Evolutionary conservation across 2,797 vertebrate genomes (phyloP).

Genomic region (Gobio occitaniae): DNA sequence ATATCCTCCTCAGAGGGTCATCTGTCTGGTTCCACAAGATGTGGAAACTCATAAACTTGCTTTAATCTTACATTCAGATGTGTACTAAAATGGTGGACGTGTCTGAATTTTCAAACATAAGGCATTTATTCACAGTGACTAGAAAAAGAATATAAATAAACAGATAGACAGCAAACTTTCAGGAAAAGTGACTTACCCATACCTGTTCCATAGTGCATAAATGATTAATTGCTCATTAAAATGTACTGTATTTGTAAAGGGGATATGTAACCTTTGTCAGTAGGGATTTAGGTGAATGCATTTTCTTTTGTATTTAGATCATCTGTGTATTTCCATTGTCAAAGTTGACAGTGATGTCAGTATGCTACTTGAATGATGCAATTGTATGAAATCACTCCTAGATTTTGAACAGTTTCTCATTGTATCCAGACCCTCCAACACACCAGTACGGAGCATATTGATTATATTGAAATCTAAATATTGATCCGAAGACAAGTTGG

Average conservation of each 20-base stretch:
- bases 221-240: background rate
- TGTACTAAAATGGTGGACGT: background rate
- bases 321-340: conserved; percentile 28
- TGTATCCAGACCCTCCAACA: background rate
- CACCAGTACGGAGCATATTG: background rate
- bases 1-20: conserved; percentile 9
- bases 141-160: background rate
- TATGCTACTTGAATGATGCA: conserved; percentile 69
- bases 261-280: background rate
- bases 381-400: conserved; percentile 63
- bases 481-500: background rate
- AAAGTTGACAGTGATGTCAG: conserved; percentile 46
- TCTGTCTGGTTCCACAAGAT: conserved; percentile 16
- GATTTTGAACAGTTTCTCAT: conserved; percentile 14
- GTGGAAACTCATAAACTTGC: conserved; percentile 13
- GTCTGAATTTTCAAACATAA: conserved; percentile 9
- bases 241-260: background rate
- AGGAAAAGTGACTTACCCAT: background rate
- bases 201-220: background rate
- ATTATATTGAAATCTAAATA: conserved; percentile 34
- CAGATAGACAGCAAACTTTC: background rate
- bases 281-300: background rate
- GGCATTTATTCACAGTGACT: background rate
- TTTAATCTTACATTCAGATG: conserved; percentile 23
- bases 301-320: background rate